These are phyloP conservation scores for Pinctada fucata DNA, from an alignment of 2,888 invertebrate genomes.

Conservation along the genomic window DNA sequence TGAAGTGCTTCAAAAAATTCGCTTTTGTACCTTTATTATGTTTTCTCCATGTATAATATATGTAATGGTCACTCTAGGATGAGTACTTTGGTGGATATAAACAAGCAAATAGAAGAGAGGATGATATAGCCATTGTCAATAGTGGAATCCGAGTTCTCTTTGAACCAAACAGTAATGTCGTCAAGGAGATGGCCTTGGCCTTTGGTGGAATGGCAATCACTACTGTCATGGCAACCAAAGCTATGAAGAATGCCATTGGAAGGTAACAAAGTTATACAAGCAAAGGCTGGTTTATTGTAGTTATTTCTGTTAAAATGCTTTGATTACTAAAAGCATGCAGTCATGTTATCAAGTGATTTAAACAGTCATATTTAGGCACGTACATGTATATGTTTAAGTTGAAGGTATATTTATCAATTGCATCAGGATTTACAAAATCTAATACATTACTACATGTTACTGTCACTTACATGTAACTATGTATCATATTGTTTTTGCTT, in stretches of 20 bases:
- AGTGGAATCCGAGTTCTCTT: constrained; percentile 85
- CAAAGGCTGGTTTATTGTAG: background rate
- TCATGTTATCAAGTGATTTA: background rate
- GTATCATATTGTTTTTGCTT: no score
- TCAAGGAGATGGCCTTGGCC: constrained; percentile 84
- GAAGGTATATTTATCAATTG: no score
- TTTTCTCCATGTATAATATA: no score
- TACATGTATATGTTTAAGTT: no score
- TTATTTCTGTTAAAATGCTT: background rate
- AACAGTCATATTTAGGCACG: no score
- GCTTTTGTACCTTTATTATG: no score
- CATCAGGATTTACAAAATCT: no score
- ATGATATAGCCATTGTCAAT: constrained; percentile 97
- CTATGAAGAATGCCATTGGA: constrained; percentile 80
- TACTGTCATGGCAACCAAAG: constrained; percentile 85
- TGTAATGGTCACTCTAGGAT: constrained; percentile 46
- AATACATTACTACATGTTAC: no score
- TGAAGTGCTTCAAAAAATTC: no score
- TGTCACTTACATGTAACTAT: no score
- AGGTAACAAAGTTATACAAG: constrained; percentile 55
- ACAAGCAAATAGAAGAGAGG: constrained; percentile 93
- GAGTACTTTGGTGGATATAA: constrained; percentile 89
- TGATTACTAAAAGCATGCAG: background rate
- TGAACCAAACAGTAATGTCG: constrained; percentile 76
- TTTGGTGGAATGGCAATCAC: constrained; percentile 96